Base-by-base conservation (phyloP, 2,113 vertebrate genomes). In the Caloenas nicobarica region DNA sequence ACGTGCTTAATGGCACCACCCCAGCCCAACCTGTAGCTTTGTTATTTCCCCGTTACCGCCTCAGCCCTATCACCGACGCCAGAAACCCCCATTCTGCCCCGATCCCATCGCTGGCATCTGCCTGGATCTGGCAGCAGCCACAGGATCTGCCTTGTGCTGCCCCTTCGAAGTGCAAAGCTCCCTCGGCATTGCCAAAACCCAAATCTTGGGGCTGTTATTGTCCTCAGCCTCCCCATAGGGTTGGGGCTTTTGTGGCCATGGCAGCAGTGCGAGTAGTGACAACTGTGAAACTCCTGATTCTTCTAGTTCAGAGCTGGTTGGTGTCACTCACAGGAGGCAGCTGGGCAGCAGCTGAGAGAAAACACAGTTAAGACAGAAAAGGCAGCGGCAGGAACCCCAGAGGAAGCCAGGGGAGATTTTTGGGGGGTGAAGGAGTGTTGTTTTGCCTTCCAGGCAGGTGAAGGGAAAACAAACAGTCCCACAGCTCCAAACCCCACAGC, bases 401-500 rank as follows among this genome's bases (percentile, higher is more conserved):
- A 38, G 38, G 48, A 16, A 31, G 48, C 60, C 12, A n/a, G 11
- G 19, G 50, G 15, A 31, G 31, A 0, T 34, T 29, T 16, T 60
- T 8, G 7, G 8, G 60, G 26, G 51, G 17, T 29, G 44, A 16
- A 50, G 28, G 61, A 12, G 5, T 0, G 5, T 22, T 16, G 4
- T 50, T 76, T n/a, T 16, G 44, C 46, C 72, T 46, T 61, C 11
- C 9, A 21, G 23, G n/a, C 16, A 12, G 34, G 10, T 13, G 11
- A 60, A 34, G n/a, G 82, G 82, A 13, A 70, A 68, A 79, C 83
- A 86, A 53, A 78, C 10, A 13, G 81, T 2, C 2, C 81, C 5
- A 40, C 13, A 6, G 81, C 26, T 9, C 66, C 2, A 5, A 36
- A 11, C 24, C 42, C 10, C 0, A 0, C 0, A 5, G 7, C 16